Base-by-base conservation (phyloP, 2,797 vertebrate species). In the Sebastes trivittatus region DNA sequence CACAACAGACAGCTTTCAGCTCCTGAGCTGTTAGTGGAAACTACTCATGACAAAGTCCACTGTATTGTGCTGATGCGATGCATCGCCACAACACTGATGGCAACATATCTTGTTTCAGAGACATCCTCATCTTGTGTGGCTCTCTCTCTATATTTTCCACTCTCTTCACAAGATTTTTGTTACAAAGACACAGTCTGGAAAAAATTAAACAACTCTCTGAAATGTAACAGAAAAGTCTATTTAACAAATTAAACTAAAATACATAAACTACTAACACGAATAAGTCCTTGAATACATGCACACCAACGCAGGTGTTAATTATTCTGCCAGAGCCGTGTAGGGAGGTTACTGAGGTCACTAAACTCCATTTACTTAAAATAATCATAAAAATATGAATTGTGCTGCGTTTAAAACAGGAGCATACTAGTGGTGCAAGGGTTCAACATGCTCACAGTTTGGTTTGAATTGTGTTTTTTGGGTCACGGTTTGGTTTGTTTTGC, bases 101-200 rank as follows among this genome's bases (percentile, higher is more conserved):
- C 60, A 79, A 52, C 75, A 52, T 72, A 88, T 94, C 89, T 69
- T 54, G 79, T 93, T 93, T 92, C 80, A 18, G 68, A 78, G 71
- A 74, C 30, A 77, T 80, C 67, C 56, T 83, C 60, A 23, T 63
- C 22, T 52, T 74, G 7, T 81, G 4, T 52, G 63, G 13, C 38
- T 72, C 29, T 72, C 22, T 72, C 22, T 23, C 25, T 30, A 30
- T 29, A 55, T 54, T 63, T 88, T 82, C 54, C 38, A 25, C 32
- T 77, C 42, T 72, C 20, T 32, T 38, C 5, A 68, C 0, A 10
- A 67, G 11, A 11, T 38, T 62, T 65, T 20, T 58, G 30, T 64
- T 11, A 38, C 23, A 56, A 22, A 74, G 49, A 55, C 11, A 61
- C 46, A 34, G 11, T 62, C 20, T 77, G 23, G 55, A 66, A 68